Base-by-base conservation (phyloP, 2,797 vertebrate species). In the Paedocypris micromegethes region DNA sequence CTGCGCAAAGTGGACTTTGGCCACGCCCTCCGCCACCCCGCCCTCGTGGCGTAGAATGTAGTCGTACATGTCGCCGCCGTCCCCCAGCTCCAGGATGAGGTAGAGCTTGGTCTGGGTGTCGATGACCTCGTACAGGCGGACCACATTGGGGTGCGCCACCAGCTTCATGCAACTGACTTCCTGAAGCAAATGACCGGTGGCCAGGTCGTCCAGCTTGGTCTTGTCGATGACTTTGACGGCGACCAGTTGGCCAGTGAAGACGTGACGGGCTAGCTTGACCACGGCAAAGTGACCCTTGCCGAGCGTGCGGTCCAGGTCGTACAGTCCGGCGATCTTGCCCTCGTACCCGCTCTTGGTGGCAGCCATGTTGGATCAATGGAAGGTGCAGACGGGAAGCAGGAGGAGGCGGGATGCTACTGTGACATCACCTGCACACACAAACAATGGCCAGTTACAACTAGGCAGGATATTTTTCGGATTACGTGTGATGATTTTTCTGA, bases 151-250 rank as follows among this genome's bases (percentile, higher is more conserved):
- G 79, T 94, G 92, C 83, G 92, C 92, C 64, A 94, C 92, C 82
- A 91, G 83, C 82, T 91, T 91, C 92, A 94, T 93, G 82, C 92
- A 93, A 72, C 91, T 87, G 67, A 94, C 93, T 87, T 94, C 93
- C 76, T 94, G 92, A 73, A 93, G 78, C 61, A 94, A 89, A 79
- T 93, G 92, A 54, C 91, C 90, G 0, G 89, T 86, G 0, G 92
- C 92, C 69, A 90, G 83, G 4, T 86, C 79, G 0, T 90, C 92
- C 72, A 94, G 87, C 78, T 93, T 93, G 50, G 89, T 91, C 85
- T 94, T 94, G 83, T 94, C 92, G 4, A 94, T 94, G 82, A 93
- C 93, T 84, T 94, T 94, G 76, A 94, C 86, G 0, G 93, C 93
- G 72, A 94, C 92, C 9, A 90, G 85, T 76, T 93, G 89, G n/a